These are phyloP conservation scores for Frankliniella intonsa DNA, from an alignment of 2,888 invertebrate species.

Conservation along the genomic window DNA sequence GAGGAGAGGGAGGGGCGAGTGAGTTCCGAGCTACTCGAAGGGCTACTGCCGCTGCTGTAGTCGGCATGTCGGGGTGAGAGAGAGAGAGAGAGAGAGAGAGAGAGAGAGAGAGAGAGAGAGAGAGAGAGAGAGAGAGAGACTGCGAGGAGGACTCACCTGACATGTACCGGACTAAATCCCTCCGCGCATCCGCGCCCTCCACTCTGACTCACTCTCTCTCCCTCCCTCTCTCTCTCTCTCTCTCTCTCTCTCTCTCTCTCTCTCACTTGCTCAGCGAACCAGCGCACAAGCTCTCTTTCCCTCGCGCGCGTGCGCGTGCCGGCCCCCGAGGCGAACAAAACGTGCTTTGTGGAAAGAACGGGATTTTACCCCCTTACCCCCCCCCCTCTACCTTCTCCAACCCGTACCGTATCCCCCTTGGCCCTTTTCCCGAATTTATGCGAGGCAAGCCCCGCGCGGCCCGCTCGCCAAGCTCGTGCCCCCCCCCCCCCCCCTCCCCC, in stretches of 20 bases:
- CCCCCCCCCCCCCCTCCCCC: not conserved
- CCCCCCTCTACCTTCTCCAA: not conserved
- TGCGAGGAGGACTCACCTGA: not conserved
- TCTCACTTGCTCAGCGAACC: not conserved
- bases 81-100: not conserved
- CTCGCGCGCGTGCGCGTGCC: not conserved
- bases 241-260: not conserved
- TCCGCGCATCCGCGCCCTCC: not conserved
- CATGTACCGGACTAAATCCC: not conserved
- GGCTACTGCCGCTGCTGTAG: too few relatives aligned
- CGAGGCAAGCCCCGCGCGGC: too few relatives aligned
- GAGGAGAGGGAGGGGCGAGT: too few relatives aligned
- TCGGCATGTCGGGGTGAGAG: too few relatives aligned
- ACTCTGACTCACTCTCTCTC: not conserved
- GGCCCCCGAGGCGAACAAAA: constrained; percentile 9
- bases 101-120: not conserved
- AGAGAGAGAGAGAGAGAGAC: not conserved
- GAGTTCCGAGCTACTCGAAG: too few relatives aligned
- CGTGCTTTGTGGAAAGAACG: constrained; percentile 25
- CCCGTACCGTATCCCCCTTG: too few relatives aligned
- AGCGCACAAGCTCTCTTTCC: not conserved
- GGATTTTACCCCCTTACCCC: constrained; percentile 5
- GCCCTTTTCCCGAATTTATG: too few relatives aligned
- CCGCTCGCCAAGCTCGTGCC: not conserved
- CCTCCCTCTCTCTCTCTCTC: not conserved